Percentiles rank a stretch among this genome's conserved stretches.
Conservation (phyloP, 2,888 invertebrate genomes). For the Metopia argyrocephala region DNA sequence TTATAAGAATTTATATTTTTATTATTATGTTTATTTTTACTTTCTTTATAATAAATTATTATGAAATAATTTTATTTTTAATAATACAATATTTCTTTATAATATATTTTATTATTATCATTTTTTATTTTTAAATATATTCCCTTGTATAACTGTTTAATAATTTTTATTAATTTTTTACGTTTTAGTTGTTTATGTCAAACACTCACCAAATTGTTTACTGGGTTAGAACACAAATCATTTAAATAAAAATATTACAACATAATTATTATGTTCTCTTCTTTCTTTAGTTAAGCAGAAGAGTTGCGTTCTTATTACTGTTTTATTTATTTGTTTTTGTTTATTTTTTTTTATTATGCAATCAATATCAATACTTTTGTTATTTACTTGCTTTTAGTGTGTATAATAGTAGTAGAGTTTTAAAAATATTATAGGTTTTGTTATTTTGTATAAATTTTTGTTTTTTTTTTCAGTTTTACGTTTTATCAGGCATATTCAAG, state of each 20-base stretch:
- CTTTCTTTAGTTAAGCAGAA: neutral
- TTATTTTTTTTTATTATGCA: neutral
- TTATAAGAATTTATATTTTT: no score
- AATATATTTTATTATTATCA: neutral
- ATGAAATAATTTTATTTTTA: neutral
- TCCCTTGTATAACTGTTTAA: slow-evolving; percentile 52
- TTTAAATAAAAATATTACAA: slow-evolving; percentile 20
- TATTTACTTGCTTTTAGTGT: neutral
- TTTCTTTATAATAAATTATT: neutral
- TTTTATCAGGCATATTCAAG: slow-evolving; percentile 46
- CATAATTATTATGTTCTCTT: neutral
- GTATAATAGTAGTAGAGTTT: neutral
- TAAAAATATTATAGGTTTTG: neutral
- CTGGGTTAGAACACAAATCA: slow-evolving; percentile 42
- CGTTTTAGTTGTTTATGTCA: neutral
- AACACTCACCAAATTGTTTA: slow-evolving; percentile 54
- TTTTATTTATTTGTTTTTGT: neutral
- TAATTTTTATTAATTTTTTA: neutral
- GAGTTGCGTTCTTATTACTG: no score
- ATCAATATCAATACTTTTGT: neutral
- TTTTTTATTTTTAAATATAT: slow-evolving; percentile 17
- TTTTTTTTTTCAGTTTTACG: neutral
- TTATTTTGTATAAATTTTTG: neutral
- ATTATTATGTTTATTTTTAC: no score
- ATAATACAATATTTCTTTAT: neutral